Conservation (phyloP, 1,140 invertebrate species). For the Lepidostoma basale region DNA sequence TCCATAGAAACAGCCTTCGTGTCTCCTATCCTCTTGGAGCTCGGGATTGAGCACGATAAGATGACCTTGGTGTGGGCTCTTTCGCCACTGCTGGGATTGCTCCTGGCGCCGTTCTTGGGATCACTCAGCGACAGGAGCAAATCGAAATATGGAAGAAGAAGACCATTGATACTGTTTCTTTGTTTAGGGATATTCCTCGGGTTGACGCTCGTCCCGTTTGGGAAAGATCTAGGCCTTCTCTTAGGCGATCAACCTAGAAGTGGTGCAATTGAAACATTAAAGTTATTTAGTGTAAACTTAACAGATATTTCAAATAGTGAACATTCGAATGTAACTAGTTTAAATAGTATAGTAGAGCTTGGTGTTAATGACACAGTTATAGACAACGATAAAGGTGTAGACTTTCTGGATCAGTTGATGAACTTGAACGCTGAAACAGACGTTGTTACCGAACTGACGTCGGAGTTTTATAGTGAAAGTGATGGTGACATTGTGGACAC, state of each 20-base stretch:
- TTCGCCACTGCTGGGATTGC: slow-evolving; percentile 79
- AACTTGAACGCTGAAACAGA: background rate
- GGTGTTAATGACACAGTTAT: background rate
- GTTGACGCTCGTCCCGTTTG: slow-evolving; percentile 75
- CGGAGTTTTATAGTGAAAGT: background rate
- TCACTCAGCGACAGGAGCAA: slow-evolving; percentile 80
- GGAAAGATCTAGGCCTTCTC: slow-evolving; percentile 69
- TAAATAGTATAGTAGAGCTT: too few relatives aligned
- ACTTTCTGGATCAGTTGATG: too few relatives aligned
- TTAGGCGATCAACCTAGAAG: slow-evolving; percentile 73
- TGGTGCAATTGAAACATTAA: too few relatives aligned
- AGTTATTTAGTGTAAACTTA: too few relatives aligned
- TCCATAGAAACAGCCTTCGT: slow-evolving; percentile 89
- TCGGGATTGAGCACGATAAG: slow-evolving; percentile 75
- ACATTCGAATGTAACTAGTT: background rate
- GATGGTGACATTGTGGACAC: slow-evolving; percentile 60
- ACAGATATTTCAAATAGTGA: too few relatives aligned
- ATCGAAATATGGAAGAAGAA: slow-evolving; percentile 69
- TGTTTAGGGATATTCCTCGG: slow-evolving; percentile 77
- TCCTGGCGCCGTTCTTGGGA: slow-evolving; percentile 81
- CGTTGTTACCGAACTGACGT: background rate
- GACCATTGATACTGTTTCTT: slow-evolving; percentile 79
- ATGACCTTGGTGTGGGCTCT: slow-evolving; percentile 86
- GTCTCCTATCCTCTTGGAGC: slow-evolving; percentile 79
- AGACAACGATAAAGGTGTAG: background rate